Percentiles rank a stretch among this genome's conserved stretches.
These are phyloP conservation scores for Scaptomyza montana DNA, from an alignment of 1,140 invertebrate genomes.

Conservation along the genomic window DNA sequence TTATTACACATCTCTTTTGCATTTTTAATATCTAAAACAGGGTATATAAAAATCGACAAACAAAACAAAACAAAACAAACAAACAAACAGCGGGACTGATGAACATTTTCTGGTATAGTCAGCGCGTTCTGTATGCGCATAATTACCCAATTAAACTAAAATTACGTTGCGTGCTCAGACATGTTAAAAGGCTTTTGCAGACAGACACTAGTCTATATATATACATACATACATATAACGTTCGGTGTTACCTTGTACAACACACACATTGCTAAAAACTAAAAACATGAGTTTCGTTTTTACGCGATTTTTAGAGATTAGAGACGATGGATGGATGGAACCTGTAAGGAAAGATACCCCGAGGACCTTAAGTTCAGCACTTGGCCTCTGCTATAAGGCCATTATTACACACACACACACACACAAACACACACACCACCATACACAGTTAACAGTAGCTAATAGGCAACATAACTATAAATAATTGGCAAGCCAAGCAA, in stretches of 20 bases:
- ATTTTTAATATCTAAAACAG: no score
- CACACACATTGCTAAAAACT: neutral
- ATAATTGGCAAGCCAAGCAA: slow-evolving; percentile 67
- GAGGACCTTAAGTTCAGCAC: slow-evolving; percentile 17
- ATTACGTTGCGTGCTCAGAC: slow-evolving; percentile 83
- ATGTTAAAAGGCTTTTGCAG: slow-evolving; percentile 78
- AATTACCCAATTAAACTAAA: slow-evolving; percentile 83
- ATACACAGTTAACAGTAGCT: slow-evolving; percentile 40
- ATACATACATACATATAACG: slow-evolving; percentile 3
- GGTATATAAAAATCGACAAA: neutral
- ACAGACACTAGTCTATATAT: slow-evolving; percentile 40
- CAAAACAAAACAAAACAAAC: slow-evolving; percentile 7
- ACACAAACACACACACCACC: no score
- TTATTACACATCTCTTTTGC: no score
- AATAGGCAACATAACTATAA: slow-evolving; percentile 77
- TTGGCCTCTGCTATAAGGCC: neutral
- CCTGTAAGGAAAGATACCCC: neutral
- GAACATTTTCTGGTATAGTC: slow-evolving; percentile 11
- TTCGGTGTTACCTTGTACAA: no score
- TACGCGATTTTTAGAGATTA: slow-evolving; percentile 60
- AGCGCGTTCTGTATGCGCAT: slow-evolving; percentile 72
- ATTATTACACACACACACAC: neutral
- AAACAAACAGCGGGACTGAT: slow-evolving; percentile 3
- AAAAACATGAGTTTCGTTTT: slow-evolving; percentile 69
- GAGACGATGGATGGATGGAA: neutral